These are phyloP conservation scores for Crocuta crocuta DNA, from an alignment of 2,113 vertebrate species.

Conservation along the genomic window DNA sequence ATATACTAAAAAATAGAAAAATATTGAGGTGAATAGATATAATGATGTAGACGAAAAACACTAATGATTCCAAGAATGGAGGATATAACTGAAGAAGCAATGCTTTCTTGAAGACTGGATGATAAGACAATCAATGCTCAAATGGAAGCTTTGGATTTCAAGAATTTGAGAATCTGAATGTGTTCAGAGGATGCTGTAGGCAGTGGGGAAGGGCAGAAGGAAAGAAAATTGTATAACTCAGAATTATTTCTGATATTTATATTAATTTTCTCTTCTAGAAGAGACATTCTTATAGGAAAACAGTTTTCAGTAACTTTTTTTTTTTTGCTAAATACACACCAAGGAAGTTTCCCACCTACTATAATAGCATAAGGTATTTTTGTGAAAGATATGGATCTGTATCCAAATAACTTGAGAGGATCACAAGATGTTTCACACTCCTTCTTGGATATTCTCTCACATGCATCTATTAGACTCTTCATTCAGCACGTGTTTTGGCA, in stretches of 20 bases:
- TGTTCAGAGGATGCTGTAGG: accelerated
- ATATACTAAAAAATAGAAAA: neutral
- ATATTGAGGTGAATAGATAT: neutral
- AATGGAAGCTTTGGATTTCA: neutral
- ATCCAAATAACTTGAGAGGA: neutral
- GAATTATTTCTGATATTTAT: neutral
- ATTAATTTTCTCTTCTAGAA: neutral
- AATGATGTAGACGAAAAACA: neutral
- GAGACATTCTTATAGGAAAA: neutral
- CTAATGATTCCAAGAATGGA: neutral
- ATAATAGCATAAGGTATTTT: neutral
- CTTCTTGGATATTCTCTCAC: too few relatives aligned
- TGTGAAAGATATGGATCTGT: neutral
- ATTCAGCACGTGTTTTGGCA: neutral
- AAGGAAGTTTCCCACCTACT: neutral
- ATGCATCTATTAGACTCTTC: neutral
- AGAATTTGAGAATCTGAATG: neutral
- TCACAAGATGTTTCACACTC: neutral
- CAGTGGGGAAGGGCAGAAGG: neutral
- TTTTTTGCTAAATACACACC: neutral
- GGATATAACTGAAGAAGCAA: neutral
- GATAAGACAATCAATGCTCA: neutral
- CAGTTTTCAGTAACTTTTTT: neutral
- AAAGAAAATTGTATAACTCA: neutral
- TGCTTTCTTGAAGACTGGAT: neutral